Evolutionary conservation across 2,888 invertebrate species (phyloP).

Genomic region (Cantharis rufa): DNA sequence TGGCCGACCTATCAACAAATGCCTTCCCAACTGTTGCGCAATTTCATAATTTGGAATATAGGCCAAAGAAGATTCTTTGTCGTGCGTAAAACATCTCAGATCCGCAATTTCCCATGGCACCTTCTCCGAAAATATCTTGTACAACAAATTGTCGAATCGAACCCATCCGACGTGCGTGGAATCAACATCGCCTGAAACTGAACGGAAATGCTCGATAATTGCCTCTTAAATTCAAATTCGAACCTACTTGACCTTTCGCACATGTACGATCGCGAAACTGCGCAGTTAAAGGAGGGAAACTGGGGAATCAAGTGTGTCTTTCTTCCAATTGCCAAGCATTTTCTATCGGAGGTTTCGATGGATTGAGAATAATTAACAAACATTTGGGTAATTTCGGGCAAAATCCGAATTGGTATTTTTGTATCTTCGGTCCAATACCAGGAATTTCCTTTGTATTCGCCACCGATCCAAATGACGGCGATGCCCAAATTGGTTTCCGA

Average conservation of each 20-base stretch:
- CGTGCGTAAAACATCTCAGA: background rate
- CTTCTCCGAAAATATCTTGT: slow-evolving; percentile 5
- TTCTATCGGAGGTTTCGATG: background rate
- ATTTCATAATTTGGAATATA: background rate
- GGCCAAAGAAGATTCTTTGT: background rate
- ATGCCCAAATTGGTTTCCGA: slow-evolving; percentile 56
- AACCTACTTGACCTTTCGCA: background rate
- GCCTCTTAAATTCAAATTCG: background rate
- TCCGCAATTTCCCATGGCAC: background rate
- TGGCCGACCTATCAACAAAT: slow-evolving; percentile 57
- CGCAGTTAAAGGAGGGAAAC: background rate
- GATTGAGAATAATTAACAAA: background rate
- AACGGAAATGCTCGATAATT: background rate
- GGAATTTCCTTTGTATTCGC: background rate
- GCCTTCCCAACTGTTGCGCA: slow-evolving; percentile 52
- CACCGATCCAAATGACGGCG: slow-evolving; percentile 42
- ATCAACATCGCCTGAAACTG: background rate
- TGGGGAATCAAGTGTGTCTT: background rate
- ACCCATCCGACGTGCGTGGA: slow-evolving; percentile 19
- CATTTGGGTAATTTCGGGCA: background rate
- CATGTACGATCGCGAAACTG: background rate
- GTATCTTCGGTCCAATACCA: slow-evolving; percentile 5
- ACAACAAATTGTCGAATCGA: background rate
- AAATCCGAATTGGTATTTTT: background rate
- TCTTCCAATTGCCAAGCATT: slow-evolving; percentile 9